These are phyloP conservation scores for Cryptus armator DNA, from an alignment of 2,888 invertebrate genomes.

Conservation along the genomic window DNA sequence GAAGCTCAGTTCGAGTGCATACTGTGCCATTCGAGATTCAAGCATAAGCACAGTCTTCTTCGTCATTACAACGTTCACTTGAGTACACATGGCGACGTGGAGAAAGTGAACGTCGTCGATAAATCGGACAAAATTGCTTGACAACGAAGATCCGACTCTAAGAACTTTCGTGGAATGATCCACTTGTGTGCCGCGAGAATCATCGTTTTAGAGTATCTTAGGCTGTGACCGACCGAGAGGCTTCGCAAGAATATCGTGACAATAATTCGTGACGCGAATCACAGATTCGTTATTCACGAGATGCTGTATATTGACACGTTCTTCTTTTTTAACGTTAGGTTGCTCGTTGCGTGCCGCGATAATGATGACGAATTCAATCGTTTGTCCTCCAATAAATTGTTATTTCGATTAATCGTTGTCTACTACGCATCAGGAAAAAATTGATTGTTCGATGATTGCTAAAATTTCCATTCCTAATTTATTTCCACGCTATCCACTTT, in stretches of 20 bases:
- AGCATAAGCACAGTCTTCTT: conserved; percentile 82
- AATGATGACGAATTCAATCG: conserved; percentile 8
- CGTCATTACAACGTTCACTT: conserved; percentile 76
- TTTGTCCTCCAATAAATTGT: conserved; percentile 29
- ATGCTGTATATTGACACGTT: conserved; percentile 8
- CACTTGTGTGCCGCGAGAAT: conserved; percentile 2
- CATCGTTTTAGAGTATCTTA: conserved; percentile 15
- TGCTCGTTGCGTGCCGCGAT: conserved; percentile 22
- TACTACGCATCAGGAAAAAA: not conserved
- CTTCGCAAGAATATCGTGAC: conserved; percentile 5
- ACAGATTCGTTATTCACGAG: conserved; percentile 10
- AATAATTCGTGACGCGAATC: not conserved
- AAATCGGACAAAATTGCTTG: conserved; percentile 50
- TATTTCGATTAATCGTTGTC: conserved; percentile 11
- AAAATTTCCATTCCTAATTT: not conserved
- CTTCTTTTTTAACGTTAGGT: conserved; percentile 25
- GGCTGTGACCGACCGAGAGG: conserved; percentile 56
- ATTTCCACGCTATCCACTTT: not conserved
- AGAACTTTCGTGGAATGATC: not conserved
- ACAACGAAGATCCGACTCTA: not conserved
- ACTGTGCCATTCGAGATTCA: conserved; percentile 83
- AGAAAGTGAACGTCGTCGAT: conserved; percentile 49
- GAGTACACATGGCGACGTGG: conserved; percentile 58
- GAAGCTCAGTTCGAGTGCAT: conserved; percentile 85
- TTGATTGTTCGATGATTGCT: not conserved